Evolutionary conservation across 2,888 invertebrate species (phyloP), one percentile per base, ranked within the genome.

Genomic region (Nemotelus pantherinus): DNA sequence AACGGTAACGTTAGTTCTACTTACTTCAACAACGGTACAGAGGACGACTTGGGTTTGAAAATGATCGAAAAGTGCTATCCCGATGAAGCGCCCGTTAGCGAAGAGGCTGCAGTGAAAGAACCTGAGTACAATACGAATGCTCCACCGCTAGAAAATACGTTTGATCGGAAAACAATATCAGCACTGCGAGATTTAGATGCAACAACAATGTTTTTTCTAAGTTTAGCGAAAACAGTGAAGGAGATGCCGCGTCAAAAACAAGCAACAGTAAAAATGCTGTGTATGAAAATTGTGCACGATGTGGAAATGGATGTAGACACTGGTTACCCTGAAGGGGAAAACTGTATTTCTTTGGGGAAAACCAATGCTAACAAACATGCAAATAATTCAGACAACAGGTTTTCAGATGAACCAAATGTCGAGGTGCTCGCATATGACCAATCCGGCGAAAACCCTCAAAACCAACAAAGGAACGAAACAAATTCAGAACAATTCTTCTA

Each of bases 271-370:
- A 87, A 87, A 81, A 86, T 87, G 86, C 85, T 86, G 7, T 87
- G 86, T 79, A 86, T 87, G 86, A 85, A 86, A 65, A 86, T 87
- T 4, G 85, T 87, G 1, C 86, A 85, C 67, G 86, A 87, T 79
- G 85, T 85, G n/a, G 86, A 87, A 80, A 80, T 87, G 43, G 87
- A 86, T 75, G 80, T 86, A 78, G 86, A 86, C 79, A 86, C 84
- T 77, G 55, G 65, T 39, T 41, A 71, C 53, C 60, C 76, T 4
- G 67, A 72, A 9, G 77, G 76, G 64, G 77, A 76, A 41, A 70
- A 63, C 44, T 41, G 25, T 7, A 39, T 57, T 5, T 76, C 55
- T 3, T 60, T 48, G 2, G 60, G 57, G 9, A 76, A 76, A 50
- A 60, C 63, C 9, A 9, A 25, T 43, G 25, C 44, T 48, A 53